Base-by-base conservation (phyloP, 2,888 invertebrate species). In the Tachystola acroxantha region DNA sequence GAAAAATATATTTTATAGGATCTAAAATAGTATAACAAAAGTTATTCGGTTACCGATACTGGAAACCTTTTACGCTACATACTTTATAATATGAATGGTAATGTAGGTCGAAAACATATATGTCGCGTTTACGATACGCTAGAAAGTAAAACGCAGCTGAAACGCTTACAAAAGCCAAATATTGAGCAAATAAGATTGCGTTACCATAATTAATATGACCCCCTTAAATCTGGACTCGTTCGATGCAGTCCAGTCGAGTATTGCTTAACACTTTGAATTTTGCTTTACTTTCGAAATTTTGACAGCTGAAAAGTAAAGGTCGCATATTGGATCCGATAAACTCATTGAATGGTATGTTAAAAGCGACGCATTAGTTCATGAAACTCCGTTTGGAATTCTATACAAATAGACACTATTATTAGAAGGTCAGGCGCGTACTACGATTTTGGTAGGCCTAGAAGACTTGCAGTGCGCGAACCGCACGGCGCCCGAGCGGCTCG, bases 121-220 rank as follows among this genome's bases (percentile, higher is more conserved):
- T 27, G 27, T 29, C 29, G 29, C 13, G n/a, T 29, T n/a, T 10
- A 20, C 22, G 10, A 31, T 31, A 20, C 7, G 31, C 36, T 46
- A 35, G 47, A 53, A 53, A 57, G 52, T 55, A 45, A 46, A 42
- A 41, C 32, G 7, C 36, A 13, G 27, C 14, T 44, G 42, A 42
- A 44, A 46, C 37, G 16, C 34, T 36, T 26, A 34, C 42, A 48
- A 51, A 54, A 50, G 47, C 41, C 53, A 50, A 51, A 50, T 55
- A 61, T 66, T 64, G 53, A 50, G 57, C 56, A 66, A 62, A 64
- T 55, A 43, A 36, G 34, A 59, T 71, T 70, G 63, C 66, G 54
- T 48, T 56, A 55, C 43, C 43, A 48, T 48, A 60, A 57, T 57
- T 50, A 56, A 62, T 59, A 39, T 65, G 68, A 64, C 69, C 70